These are phyloP conservation scores for Agriopis aurantiaria DNA, from an alignment of 2,888 invertebrate genomes.

Conservation along the genomic window DNA sequence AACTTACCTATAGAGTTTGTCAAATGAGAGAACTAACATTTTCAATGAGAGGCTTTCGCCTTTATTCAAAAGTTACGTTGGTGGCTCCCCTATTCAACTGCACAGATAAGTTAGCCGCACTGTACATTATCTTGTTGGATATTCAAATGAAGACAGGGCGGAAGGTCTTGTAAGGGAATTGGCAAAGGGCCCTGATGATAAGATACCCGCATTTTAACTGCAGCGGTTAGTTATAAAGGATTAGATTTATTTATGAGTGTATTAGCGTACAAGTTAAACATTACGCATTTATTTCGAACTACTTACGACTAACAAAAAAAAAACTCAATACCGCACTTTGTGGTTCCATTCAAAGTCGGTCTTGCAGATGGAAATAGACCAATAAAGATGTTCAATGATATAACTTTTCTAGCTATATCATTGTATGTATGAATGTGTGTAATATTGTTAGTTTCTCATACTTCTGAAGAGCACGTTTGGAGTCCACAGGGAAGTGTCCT, in stretches of 20 bases:
- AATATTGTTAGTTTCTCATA: neutral
- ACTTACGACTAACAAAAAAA: too few species aligned
- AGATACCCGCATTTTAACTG: neutral
- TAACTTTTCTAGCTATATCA: too few species aligned
- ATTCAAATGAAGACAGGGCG: slow-evolving; percentile 13
- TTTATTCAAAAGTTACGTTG: neutral
- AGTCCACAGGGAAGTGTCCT: neutral
- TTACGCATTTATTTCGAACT: too few species aligned
- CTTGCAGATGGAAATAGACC: too few species aligned
- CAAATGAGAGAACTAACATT: neutral
- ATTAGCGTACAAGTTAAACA: too few species aligned
- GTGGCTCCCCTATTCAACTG: neutral
- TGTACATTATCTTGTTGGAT: slow-evolving; percentile 2
- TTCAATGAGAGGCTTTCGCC: neutral
- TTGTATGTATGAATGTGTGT: too few species aligned
- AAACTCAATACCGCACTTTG: too few species aligned
- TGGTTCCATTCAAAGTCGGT: too few species aligned
- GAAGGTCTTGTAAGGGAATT: slow-evolving; percentile 11
- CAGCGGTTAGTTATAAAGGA: neutral
- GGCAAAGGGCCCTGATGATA: slow-evolving; percentile 14
- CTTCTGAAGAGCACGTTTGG: slow-evolving; percentile 2
- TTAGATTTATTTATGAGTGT: neutral
- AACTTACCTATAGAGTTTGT: neutral
- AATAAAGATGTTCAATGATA: too few species aligned
- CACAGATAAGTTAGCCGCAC: neutral